Conservation (phyloP, 2,797 vertebrate species). For the Ptychadena robeensis region DNA sequence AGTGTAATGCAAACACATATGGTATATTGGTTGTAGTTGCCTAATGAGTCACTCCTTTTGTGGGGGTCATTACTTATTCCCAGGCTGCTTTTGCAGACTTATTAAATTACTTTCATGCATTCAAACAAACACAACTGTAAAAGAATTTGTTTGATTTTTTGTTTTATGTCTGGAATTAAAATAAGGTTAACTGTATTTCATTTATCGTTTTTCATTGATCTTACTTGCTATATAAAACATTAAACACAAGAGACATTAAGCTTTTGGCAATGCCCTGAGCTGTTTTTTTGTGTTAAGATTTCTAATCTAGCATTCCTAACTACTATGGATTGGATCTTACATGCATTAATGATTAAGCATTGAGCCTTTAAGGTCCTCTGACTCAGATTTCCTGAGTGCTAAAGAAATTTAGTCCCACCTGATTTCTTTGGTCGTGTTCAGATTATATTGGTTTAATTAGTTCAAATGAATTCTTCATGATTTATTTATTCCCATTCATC, state of each 20-base stretch:
- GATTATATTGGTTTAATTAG: constrained; percentile 45
- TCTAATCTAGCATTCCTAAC: constrained; percentile 24
- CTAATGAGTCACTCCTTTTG: too few species aligned
- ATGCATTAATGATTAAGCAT: constrained; percentile 47
- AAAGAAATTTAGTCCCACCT: constrained; percentile 26
- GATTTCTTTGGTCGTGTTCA: constrained; percentile 27
- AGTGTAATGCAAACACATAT: too few species aligned
- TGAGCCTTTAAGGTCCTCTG: constrained; percentile 38
- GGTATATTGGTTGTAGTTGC: too few species aligned
- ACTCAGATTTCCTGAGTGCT: constrained; percentile 30
- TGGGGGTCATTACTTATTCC: too few species aligned
- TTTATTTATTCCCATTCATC: too few species aligned
- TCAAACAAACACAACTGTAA: too few species aligned
- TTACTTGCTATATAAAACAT: constrained; percentile 12
- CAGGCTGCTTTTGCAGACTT: too few species aligned
- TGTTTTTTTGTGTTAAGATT: constrained; percentile 38
- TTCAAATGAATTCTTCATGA: constrained; percentile 29
- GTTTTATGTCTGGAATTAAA: too few species aligned
- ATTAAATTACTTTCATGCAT: too few species aligned
- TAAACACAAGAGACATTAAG: constrained; percentile 36
- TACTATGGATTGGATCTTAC: constrained; percentile 24
- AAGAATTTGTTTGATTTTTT: too few species aligned
- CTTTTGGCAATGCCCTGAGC: constrained; percentile 23
- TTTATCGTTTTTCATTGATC: too few species aligned
- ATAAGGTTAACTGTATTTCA: too few species aligned